A percentile compares a stretch with the other conserved stretches of the same genome.
phyloP scores from a whole-genome alignment of 2,797 vertebrate genomes.

The Tauraco hartlaubi region DNA sequence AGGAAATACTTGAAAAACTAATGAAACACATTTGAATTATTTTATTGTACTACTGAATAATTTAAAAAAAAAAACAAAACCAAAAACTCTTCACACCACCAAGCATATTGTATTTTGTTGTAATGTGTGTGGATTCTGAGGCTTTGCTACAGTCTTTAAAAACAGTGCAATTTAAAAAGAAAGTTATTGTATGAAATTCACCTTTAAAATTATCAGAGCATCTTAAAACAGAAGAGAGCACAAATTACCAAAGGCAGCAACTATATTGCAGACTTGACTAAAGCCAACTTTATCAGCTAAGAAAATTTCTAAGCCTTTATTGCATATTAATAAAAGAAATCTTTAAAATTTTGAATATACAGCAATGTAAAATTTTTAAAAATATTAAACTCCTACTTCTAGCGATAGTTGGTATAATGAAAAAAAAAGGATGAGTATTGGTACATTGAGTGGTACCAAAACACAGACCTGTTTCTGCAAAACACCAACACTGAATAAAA shows the following conservation, averaged over 20 bases:
- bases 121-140: slow-evolving; percentile 56
- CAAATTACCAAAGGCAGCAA: slow-evolving; percentile 81
- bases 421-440: slow-evolving; percentile 73
- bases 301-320: slow-evolving; percentile 82
- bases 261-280: slow-evolving; percentile 77
- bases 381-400: slow-evolving; percentile 80
- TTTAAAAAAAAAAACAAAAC: neutral
- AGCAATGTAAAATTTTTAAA: slow-evolving; percentile 83
- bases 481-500: slow-evolving; percentile 77
- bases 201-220: slow-evolving; percentile 76
- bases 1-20: slow-evolving; percentile 62
- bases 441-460: slow-evolving; percentile 67
- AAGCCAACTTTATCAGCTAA: slow-evolving; percentile 78
- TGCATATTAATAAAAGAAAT: slow-evolving; percentile 86
- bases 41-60: slow-evolving; percentile 31
- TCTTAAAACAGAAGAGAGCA: slow-evolving; percentile 79
- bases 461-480: slow-evolving; percentile 76
- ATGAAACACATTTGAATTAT: slow-evolving; percentile 17
- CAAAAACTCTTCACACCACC: slow-evolving; percentile 14
- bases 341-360: slow-evolving; percentile 79
- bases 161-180: slow-evolving; percentile 83
- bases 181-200: slow-evolving; percentile 77
- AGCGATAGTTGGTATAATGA: slow-evolving; percentile 73
- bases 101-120: neutral
- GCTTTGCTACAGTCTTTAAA: slow-evolving; percentile 74